phyloP scores from a whole-genome alignment of 2,888 invertebrate genomes.

The Orthosia gracilis region DNA sequence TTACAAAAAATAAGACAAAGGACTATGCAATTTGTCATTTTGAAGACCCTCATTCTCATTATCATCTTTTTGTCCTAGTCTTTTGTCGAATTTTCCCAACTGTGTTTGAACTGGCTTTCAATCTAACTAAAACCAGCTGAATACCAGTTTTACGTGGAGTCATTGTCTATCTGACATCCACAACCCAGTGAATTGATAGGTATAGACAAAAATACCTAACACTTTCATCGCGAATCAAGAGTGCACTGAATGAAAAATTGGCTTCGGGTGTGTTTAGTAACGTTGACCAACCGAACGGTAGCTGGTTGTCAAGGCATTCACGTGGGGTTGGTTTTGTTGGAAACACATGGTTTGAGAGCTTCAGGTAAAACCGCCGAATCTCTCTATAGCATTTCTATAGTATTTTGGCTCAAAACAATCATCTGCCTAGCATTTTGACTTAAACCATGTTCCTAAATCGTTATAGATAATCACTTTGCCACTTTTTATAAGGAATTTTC shows the following conservation, averaged over 20 bases:
- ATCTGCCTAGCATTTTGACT: no score
- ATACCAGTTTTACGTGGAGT: neutral
- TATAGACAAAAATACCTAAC: conserved; percentile 36
- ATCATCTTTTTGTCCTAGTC: no score
- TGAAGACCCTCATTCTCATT: no score
- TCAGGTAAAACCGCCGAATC: neutral
- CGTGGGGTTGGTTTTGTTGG: conserved; percentile 46
- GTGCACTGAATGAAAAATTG: conserved; percentile 61
- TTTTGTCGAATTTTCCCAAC: no score
- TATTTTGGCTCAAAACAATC: neutral
- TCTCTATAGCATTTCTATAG: no score
- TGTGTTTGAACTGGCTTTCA: no score
- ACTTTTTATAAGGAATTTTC: neutral
- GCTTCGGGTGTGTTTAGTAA: conserved; percentile 63
- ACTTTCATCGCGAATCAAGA: conserved; percentile 50
- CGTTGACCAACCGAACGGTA: conserved; percentile 36
- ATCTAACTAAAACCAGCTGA: no score
- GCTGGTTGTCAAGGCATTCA: conserved; percentile 32
- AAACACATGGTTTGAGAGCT: conserved; percentile 44
- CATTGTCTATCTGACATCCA: neutral
- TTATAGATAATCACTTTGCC: no score
- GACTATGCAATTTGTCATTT: no score
- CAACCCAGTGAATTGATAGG: no score
- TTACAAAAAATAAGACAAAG: no score
- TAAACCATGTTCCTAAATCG: no score